Evolutionary conservation across 2,113 vertebrate genomes (phyloP), one percentile per base, ranked within the genome.

Genomic region (Platichthys stellatus): DNA sequence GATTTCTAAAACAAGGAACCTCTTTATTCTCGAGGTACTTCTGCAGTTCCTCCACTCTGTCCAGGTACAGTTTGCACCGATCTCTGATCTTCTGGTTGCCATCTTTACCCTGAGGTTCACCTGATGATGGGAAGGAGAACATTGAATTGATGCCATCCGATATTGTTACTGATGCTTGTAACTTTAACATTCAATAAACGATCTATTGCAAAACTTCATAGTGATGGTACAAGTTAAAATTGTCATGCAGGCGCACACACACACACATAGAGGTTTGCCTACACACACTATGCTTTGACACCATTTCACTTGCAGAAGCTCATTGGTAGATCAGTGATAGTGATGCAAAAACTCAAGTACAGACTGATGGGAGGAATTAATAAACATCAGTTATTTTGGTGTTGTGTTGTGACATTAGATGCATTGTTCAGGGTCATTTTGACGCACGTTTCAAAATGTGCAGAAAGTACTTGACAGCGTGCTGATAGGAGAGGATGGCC

Each of bases 361-460:
- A 82, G 18, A 51, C 23, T 17, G 21, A 43, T 13, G 2, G 40
- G 40, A 38, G 12, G 12, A 43, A 12, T 43, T 43, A 11, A 13
- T 13, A 43, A 43, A 43, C 21, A 21, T 56, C 26, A 77, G 3
- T n/a, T 67, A 38, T 26, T 57, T 56, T n/a, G 26, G 12, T 53
- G 24, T 26, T 57, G 56, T n/a, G 35, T 15, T 53, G 24, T 80
- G 49, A 71, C 20, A 56, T 35, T 9, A 35, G 31, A 35, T 64
- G 23, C 10, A 58, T 49, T 85, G 3, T 35, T 53, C 49, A 20
- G 20, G 62, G 28, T 20, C 11, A 64, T 49, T 18, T 54, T 53
- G 35, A 93, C 97, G 94, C 93, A 99, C 98, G 97, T 93, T 99
- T 99, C 76, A 98, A 38, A 63, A 98, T 94, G 31, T 99, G 98